These are phyloP conservation scores for Amiota minor DNA, from an alignment of 2,888 invertebrate species.

Conservation along the genomic window DNA sequence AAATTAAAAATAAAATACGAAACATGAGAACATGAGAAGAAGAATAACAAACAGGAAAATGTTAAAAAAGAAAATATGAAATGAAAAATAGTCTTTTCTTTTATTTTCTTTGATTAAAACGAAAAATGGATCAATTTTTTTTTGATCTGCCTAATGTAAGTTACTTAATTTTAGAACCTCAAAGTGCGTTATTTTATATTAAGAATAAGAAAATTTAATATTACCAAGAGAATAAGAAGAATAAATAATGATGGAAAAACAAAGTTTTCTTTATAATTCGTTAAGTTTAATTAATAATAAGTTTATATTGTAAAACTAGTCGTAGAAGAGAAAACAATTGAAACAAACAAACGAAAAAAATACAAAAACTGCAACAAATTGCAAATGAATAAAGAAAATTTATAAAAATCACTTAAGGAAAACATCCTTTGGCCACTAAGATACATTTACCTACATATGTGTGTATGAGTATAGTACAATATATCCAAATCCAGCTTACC, in stretches of 20 bases:
- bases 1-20: background rate
- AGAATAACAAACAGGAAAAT: too few relatives aligned
- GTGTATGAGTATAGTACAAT: too few relatives aligned
- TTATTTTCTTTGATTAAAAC: too few relatives aligned
- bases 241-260: background rate
- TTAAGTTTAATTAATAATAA: background rate
- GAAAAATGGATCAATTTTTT: conserved; percentile 59
- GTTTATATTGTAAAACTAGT: conserved; percentile 25
- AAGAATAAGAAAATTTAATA: conserved; percentile 2
- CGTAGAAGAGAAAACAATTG: background rate
- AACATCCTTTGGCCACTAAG: too few relatives aligned
- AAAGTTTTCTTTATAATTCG: background rate
- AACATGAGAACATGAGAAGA: too few relatives aligned
- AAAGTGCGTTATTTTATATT: conserved; percentile 37
- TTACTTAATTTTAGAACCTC: conserved; percentile 56
- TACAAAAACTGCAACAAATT: background rate
- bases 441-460: too few relatives aligned
- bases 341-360: too few relatives aligned
- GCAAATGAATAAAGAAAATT: conserved; percentile 19
- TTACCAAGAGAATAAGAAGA: background rate
- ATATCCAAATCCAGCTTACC: too few relatives aligned
- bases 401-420: background rate
- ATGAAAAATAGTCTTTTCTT: too few relatives aligned
- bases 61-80: too few relatives aligned
- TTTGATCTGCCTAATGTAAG: conserved; percentile 62